Evolutionary conservation across 1,140 invertebrate species (phyloP).

Genomic region (Vollenhovia emeryi): DNA sequence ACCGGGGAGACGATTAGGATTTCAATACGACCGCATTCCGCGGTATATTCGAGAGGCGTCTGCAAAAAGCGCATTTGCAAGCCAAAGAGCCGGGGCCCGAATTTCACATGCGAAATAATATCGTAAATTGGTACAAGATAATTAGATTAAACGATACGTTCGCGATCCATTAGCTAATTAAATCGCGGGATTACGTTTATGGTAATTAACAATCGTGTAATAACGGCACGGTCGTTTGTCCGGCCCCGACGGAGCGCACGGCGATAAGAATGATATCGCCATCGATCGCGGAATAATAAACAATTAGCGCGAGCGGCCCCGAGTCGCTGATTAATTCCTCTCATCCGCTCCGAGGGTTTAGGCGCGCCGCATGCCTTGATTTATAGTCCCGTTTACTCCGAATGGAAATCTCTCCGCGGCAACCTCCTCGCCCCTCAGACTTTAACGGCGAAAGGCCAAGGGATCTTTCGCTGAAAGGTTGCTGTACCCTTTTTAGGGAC

Average conservation of each 20-base stretch:
- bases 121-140: slow-evolving; percentile 44
- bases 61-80: slow-evolving; percentile 45
- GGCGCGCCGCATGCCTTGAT: slow-evolving; percentile 58
- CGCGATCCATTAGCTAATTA: slow-evolving; percentile 56
- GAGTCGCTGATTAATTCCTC: slow-evolving; percentile 67
- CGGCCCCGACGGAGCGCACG: not conserved
- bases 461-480: slow-evolving; percentile 71
- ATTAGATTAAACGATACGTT: slow-evolving; percentile 58
- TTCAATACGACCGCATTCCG: slow-evolving; percentile 41
- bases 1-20: slow-evolving; percentile 52
- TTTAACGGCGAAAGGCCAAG: slow-evolving; percentile 67
- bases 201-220: slow-evolving; percentile 49
- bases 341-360: slow-evolving; percentile 29
- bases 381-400: slow-evolving; percentile 69
- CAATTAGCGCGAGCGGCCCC: slow-evolving; percentile 26
- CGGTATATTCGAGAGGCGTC: not conserved
- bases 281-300: slow-evolving; percentile 54
- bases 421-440: slow-evolving; percentile 17
- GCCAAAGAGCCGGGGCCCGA: not conserved
- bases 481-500: slow-evolving; percentile 68
- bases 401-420: slow-evolving; percentile 66
- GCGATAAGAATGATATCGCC: slow-evolving; percentile 33
- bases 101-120: slow-evolving; percentile 44
- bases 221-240: slow-evolving; percentile 26
- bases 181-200: slow-evolving; percentile 44